phyloP scores from a whole-genome alignment of 2,888 invertebrate species.

The Acronicta leporina region DNA sequence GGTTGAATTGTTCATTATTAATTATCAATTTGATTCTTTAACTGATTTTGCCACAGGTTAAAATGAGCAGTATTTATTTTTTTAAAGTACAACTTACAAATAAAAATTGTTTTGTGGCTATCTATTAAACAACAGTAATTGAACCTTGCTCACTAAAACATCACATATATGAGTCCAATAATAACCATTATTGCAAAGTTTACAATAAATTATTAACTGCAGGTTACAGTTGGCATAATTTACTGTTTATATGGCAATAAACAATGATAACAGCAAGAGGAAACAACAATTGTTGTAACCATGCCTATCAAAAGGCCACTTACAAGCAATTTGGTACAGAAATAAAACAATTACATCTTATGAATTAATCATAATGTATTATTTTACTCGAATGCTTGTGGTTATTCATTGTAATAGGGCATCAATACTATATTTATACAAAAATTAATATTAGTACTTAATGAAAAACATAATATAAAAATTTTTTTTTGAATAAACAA shows the following conservation, averaged over 20 bases:
- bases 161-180: constrained; percentile 13
- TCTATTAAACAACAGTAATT: not conserved
- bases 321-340: constrained; percentile 24
- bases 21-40: too few species aligned
- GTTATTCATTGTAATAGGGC: constrained; percentile 2
- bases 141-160: constrained; percentile 1
- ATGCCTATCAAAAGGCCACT: constrained; percentile 31
- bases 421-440: too few species aligned
- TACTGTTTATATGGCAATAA: constrained; percentile 37
- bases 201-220: constrained; percentile 22
- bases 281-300: constrained; percentile 30
- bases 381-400: constrained; percentile 6
- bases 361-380: constrained; percentile 22
- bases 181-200: constrained; percentile 30
- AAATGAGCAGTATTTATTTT: too few species aligned
- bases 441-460: too few species aligned
- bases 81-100: too few species aligned
- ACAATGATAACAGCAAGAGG: constrained; percentile 44
- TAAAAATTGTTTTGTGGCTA: not conserved
- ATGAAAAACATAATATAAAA: too few species aligned
- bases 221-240: constrained; percentile 31
- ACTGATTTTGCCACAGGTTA: too few species aligned
- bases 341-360: constrained; percentile 23
- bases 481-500: too few species aligned
- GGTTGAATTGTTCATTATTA: too few species aligned